Evolutionary conservation across 2,113 vertebrate genomes (phyloP).

Genomic region (Syngnathus scovelli): DNA sequence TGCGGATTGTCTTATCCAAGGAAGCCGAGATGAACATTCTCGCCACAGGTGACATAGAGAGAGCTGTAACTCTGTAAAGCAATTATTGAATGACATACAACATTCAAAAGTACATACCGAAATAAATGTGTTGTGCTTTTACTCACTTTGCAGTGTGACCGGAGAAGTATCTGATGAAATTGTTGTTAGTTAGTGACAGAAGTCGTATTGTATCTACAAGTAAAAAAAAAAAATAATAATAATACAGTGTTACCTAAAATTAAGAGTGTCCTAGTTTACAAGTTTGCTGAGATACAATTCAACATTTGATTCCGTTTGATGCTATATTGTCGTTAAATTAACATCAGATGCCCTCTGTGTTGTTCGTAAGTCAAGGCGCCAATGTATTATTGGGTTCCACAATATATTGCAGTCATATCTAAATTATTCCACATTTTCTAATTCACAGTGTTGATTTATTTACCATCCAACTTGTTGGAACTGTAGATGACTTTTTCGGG

Average conservation of each 20-base stretch:
- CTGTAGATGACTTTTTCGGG: conserved; percentile 93
- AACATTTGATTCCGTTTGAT: too few species aligned
- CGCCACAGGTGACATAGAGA: conserved; percentile 98
- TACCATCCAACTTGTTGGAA: conserved; percentile 98
- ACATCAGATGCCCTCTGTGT: too few species aligned
- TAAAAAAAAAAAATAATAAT: not conserved
- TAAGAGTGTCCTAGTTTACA: too few species aligned
- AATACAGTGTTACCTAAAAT: too few species aligned
- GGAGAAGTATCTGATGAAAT: conserved; percentile 94
- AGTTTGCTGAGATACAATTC: too few species aligned
- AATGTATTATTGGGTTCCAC: not conserved
- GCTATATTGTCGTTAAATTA: too few species aligned
- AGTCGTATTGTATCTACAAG: conserved; percentile 92
- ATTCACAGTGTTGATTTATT: not conserved
- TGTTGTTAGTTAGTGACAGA: conserved; percentile 93
- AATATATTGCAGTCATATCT: not conserved
- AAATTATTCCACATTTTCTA: not conserved
- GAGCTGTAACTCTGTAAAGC: conserved; percentile 83
- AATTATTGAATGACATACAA: not conserved
- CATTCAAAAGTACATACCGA: not conserved
- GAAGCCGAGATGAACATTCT: conserved; percentile 96
- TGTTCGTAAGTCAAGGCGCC: not conserved
- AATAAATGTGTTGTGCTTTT: not conserved
- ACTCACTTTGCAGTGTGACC: conserved; percentile 93
- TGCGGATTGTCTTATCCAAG: conserved; percentile 90